A percentile compares a stretch with the other conserved stretches of the same genome.
Conservation (phyloP, 2,797 vertebrate species). For the Poecilia velifera region DNA sequence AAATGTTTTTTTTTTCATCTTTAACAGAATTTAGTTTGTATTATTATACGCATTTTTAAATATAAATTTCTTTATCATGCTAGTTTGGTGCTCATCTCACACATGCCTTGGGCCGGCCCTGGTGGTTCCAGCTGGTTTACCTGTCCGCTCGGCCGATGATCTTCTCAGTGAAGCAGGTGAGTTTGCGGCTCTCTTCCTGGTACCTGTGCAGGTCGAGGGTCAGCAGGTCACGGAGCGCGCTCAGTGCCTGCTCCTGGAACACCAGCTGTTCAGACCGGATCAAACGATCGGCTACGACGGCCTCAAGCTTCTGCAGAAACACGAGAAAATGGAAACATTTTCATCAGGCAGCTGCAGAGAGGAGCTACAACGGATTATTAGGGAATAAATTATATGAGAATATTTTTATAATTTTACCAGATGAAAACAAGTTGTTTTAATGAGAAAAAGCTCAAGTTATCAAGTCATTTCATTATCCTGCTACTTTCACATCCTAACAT, state of each 20-base stretch:
- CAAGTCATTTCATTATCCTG: no score
- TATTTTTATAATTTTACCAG: background rate
- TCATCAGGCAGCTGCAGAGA: background rate
- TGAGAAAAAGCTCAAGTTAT: background rate
- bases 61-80: no score
- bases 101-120: no score
- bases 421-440: background rate
- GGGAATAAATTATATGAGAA: background rate
- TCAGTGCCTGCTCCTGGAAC: constrained; percentile 74
- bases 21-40: no score
- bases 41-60: no score
- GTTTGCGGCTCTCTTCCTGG: constrained; percentile 59
- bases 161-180: constrained; percentile 47
- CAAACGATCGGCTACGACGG: constrained; percentile 44
- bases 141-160: constrained; percentile 25
- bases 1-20: no score
- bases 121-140: constrained; percentile 17
- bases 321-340: background rate
- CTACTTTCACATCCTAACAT: background rate
- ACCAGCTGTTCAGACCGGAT: constrained; percentile 58
- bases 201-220: constrained; percentile 71
- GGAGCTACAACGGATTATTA: background rate
- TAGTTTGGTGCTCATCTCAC: no score
- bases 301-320: constrained; percentile 47
- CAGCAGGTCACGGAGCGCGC: constrained; percentile 67